Evolutionary conservation across 2,113 vertebrate species (phyloP).

Genomic region (Hemiprocne comata): DNA sequence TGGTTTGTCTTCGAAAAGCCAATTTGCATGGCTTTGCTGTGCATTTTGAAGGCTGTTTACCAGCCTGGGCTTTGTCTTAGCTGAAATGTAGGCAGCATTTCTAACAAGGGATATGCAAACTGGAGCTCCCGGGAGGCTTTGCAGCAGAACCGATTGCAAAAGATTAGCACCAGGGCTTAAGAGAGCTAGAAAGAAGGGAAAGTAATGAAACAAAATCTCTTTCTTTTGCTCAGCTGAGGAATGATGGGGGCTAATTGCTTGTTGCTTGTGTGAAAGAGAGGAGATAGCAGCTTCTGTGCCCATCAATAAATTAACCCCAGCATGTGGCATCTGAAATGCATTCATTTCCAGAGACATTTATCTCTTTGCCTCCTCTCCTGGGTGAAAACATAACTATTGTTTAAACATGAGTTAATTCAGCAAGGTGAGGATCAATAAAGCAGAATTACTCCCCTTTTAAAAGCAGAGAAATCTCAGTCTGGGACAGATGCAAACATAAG

Average conservation of each 20-base stretch:
- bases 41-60: constrained; percentile 32
- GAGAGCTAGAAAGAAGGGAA: not conserved
- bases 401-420: constrained; percentile 73
- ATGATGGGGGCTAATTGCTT: constrained; percentile 66
- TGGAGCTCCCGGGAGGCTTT: not conserved
- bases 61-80: not conserved
- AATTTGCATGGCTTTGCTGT: constrained; percentile 16
- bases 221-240: constrained; percentile 19
- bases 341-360: constrained; percentile 63
- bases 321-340: constrained; percentile 21
- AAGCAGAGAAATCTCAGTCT: constrained; percentile 41
- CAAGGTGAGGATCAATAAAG: constrained; percentile 64
- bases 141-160: constrained; percentile 48
- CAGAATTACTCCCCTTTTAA: constrained; percentile 53
- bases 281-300: not conserved
- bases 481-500: not conserved
- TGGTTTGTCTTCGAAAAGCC: not conserved
- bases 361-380: constrained; percentile 52
- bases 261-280: constrained; percentile 9
- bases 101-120: not conserved
- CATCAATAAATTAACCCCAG: constrained; percentile 57
- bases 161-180: constrained; percentile 28
- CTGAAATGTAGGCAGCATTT: constrained; percentile 46
- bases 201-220: constrained; percentile 29
- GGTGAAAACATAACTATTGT: constrained; percentile 71